Base-by-base conservation (phyloP, 2,113 vertebrate species). In the Carassius carassius region DNA sequence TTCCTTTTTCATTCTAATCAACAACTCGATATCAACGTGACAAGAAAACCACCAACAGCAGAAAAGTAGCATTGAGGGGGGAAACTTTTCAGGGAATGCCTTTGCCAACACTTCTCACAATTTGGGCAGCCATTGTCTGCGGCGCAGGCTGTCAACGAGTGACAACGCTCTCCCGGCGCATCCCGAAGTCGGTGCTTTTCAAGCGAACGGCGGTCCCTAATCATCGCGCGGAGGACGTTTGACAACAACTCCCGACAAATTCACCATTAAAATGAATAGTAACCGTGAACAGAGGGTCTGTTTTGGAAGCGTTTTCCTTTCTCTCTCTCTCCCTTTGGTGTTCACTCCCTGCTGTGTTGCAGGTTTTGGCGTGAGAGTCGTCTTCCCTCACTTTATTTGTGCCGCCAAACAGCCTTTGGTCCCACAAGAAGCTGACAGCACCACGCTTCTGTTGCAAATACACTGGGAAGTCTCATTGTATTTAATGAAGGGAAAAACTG, bases 401-500 rank as follows among this genome's bases (percentile, higher is more conserved):
- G 91, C 92, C 90, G 91, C 87, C 89, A 91, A 92, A 90, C 91
- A 86, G 92, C 91, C 91, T 94, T 92, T 93, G 92, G 93, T 93
- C 92, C 90, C 92, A 62, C 90, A 86, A 89, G 89, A 92, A 87
- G 74, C 90, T 94, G 93, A 94, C 94, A 94, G 92, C 89, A 86
- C 69, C 89, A 84, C 89, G 83, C 91, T 90, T 91, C 92, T 90
- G 90, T 91, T 90, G 88, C 90, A 82, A 86, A 92, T 92, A 87
- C 90, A 84, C 93, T 90, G 93, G 86, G 90, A 90, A 91, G 92
- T 91, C 91, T 93, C 92, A 92, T 94, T 95, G 94, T 93, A 92
- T 94, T 94, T 94, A 94, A 94, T 94, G 93, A 94, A 94, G 91
- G 72, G 90, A 93, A 94, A 94, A 94, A 94, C 92, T 92, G 92